These are phyloP conservation scores for Euclidia mi DNA, from an alignment of 2,888 invertebrate genomes.

Conservation along the genomic window DNA sequence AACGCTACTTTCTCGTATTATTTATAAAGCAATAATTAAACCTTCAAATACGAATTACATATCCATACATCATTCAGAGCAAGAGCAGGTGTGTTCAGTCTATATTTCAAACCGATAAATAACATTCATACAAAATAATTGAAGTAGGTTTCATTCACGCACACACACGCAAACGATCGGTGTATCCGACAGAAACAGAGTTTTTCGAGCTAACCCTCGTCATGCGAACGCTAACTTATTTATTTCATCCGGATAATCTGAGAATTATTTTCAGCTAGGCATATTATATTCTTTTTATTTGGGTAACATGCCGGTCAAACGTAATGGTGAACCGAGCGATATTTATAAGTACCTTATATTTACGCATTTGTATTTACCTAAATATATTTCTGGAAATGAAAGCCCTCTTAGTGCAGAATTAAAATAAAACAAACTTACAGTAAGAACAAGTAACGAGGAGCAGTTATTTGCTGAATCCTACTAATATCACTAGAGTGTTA, in stretches of 20 bases:
- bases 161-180: conserved; percentile 32
- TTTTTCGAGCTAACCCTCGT: conserved; percentile 50
- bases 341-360: background rate
- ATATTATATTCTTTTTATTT: conserved; percentile 23
- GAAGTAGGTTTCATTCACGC: conserved; percentile 4
- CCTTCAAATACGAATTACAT: too few relatives aligned
- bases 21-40: too few relatives aligned
- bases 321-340: background rate
- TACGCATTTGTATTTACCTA: background rate
- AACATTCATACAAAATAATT: too few relatives aligned
- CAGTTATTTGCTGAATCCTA: too few relatives aligned
- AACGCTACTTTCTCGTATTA: too few relatives aligned
- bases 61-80: too few relatives aligned
- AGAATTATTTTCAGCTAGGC: conserved; percentile 54
- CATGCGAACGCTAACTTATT: conserved; percentile 57
- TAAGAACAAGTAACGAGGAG: too few relatives aligned
- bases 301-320: conserved; percentile 1
- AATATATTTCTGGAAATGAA: background rate
- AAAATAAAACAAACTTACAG: too few relatives aligned
- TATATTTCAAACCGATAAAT: too few relatives aligned
- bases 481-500: too few relatives aligned
- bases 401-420: too few relatives aligned
- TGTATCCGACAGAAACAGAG: conserved; percentile 47
- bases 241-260: conserved; percentile 57
- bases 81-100: too few relatives aligned